phyloP scores from a whole-genome alignment of 2,888 invertebrate genomes.

The Entomobrya proxima region DNA sequence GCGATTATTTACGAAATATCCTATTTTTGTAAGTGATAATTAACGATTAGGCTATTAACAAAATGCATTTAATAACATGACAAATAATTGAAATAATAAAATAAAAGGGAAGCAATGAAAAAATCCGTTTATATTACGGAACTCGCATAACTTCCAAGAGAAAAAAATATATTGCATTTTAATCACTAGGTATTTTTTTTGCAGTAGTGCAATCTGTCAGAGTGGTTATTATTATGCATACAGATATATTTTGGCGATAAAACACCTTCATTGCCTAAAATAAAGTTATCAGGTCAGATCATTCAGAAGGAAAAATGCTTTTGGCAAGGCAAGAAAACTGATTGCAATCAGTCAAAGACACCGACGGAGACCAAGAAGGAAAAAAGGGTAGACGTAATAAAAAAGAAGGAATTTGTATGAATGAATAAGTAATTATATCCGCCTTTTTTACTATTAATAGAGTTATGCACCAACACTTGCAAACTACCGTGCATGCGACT shows the following conservation, averaged over 20 bases:
- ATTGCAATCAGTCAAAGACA: conserved; percentile 8
- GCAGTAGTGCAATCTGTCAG: no score
- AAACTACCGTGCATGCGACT: not conserved
- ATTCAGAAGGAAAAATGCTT: not conserved
- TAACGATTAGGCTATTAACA: no score
- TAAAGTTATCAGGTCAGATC: conserved; percentile 38
- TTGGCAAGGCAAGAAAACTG: not conserved
- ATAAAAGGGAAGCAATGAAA: no score
- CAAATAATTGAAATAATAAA: no score
- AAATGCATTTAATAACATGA: no score
- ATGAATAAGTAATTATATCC: conserved; percentile 47
- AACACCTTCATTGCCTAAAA: no score
- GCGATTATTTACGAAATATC: no score
- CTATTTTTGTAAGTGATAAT: no score
- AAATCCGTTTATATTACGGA: no score
- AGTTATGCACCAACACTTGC: not conserved
- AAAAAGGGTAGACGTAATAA: not conserved
- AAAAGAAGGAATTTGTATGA: conserved; percentile 1
- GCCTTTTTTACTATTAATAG: not conserved
- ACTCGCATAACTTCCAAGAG: no score
- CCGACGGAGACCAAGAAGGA: not conserved
- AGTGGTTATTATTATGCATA: not conserved
- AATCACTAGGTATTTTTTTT: no score
- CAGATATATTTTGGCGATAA: not conserved
- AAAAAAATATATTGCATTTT: no score